phyloP scores from a whole-genome alignment of 2,797 vertebrate species.

The Enteromius radiatus region DNA sequence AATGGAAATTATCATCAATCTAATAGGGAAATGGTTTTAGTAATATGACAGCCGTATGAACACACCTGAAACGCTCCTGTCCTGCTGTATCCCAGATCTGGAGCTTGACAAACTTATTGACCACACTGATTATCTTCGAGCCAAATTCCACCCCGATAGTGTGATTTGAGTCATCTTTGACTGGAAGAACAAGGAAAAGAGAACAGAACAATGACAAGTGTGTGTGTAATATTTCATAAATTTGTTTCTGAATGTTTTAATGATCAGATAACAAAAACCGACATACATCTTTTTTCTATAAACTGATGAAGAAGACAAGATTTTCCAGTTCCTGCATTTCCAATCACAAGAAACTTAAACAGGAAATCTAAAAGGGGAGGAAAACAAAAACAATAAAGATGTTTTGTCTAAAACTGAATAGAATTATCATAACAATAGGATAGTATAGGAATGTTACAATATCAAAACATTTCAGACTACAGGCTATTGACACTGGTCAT shows the following conservation, averaged over 20 bases:
- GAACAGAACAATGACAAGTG: background rate
- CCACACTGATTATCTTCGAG: conserved; percentile 91
- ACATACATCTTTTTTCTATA: conserved; percentile 94
- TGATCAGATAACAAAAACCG: background rate
- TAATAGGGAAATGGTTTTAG: background rate
- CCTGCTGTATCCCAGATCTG: conserved; percentile 96
- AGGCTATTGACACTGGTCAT: background rate
- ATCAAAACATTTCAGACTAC: background rate
- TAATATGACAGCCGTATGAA: background rate
- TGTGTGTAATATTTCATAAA: background rate
- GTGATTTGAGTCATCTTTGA: conserved; percentile 95
- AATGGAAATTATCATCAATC: background rate
- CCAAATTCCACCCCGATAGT: conserved; percentile 95
- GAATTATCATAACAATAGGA: background rate
- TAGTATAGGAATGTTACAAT: background rate
- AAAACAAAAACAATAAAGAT: conserved; percentile 43
- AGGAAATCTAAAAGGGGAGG: conserved; percentile 86
- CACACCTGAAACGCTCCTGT: conserved; percentile 91
- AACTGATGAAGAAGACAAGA: conserved; percentile 95
- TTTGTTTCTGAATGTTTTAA: background rate
- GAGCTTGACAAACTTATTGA: conserved; percentile 91
- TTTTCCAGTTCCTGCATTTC: conserved; percentile 93
- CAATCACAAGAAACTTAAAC: conserved; percentile 95
- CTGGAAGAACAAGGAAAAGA: conserved; percentile 66
- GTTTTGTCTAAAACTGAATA: background rate